Evolutionary conservation across 1,140 invertebrate species (phyloP), one percentile per base, ranked within the genome.

Genomic region (Coelopa frigida): DNA sequence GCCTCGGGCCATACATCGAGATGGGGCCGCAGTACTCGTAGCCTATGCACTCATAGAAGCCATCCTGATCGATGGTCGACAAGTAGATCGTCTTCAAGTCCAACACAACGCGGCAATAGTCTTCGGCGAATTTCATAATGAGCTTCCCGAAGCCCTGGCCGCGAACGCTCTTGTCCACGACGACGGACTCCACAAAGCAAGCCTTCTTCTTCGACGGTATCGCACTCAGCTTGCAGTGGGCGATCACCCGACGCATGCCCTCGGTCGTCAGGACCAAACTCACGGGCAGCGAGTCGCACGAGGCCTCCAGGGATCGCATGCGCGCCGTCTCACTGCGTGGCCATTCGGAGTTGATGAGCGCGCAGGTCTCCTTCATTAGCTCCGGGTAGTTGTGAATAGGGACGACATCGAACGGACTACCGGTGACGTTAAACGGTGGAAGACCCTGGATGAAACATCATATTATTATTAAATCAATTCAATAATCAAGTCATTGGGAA

Each of bases 311-410:
- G 33, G 78, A 84, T 63, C 80, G 75, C 68, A 87, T 75, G 71
- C 85, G 74, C 49, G 84, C 82, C 39, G 79, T 82, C 63, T 81
- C 77, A 51, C 83, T 86, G 48, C 85, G 73, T 52, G 82, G 82
- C 85, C 85, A 89, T 76, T 89, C 84, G 29, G 79, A 76, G 70
- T 89, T 89, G 46, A 89, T 77, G 47, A 89, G 71, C 52, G 77
- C 72, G 63, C 82, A 85, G 55, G 83, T 85, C 59, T 59, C 75
- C 70, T 64, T 58, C 62, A 66, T 66, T 54, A 81, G 78, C 59
- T 87, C 75, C 32, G 81, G 81, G 56, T 82, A 70, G 52, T 80
- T 72, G 56, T 87, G 84, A 48, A 87, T 72, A 47, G 76, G 77
- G 56, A 85, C 61, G 48, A 87, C 76, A 53, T 65, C 63, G 23